Percentiles rank a stretch among this genome's conserved stretches.
Conservation (phyloP, 2,797 vertebrate species). For the Gobio occitaniae region DNA sequence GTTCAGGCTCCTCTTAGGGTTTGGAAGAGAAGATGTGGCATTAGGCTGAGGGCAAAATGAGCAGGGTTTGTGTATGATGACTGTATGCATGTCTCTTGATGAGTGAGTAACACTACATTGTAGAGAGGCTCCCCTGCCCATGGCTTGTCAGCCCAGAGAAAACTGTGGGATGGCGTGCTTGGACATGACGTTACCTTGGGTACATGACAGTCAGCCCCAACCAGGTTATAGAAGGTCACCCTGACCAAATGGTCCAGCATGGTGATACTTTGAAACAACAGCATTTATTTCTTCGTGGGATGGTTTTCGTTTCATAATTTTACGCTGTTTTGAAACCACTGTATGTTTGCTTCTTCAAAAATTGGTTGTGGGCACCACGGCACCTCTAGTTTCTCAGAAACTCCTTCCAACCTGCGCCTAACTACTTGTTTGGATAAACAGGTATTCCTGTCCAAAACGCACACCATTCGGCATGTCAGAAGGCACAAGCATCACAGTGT, state of each 20-base stretch:
- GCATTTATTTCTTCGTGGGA: constrained; percentile 62
- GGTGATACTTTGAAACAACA: constrained; percentile 60
- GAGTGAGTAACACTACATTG: constrained; percentile 83
- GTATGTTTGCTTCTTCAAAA: constrained; percentile 65
- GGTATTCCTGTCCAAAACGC: constrained; percentile 10
- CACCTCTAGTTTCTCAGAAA: background rate
- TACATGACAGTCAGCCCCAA: constrained; percentile 99
- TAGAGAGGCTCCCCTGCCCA: constrained; percentile 91
- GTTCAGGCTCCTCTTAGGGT: constrained; percentile 9
- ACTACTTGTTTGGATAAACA: background rate
- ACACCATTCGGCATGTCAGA: background rate
- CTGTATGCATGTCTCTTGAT: constrained; percentile 65
- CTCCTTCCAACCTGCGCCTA: background rate
- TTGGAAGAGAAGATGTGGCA: constrained; percentile 76
- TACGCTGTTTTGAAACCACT: constrained; percentile 60
- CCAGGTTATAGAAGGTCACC: constrained; percentile 85
- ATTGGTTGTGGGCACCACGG: constrained; percentile 72
- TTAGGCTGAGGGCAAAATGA: constrained; percentile 58
- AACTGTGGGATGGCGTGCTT: constrained; percentile 96
- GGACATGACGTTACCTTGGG: constrained; percentile 99
- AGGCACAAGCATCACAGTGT: background rate
- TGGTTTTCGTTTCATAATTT: constrained; percentile 67
- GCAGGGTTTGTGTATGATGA: constrained; percentile 60
- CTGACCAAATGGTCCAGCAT: constrained; percentile 67
- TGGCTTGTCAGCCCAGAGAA: constrained; percentile 89